These are phyloP conservation scores for Drosophila subobscura DNA, from an alignment of 1,140 invertebrate genomes.

Conservation along the genomic window DNA sequence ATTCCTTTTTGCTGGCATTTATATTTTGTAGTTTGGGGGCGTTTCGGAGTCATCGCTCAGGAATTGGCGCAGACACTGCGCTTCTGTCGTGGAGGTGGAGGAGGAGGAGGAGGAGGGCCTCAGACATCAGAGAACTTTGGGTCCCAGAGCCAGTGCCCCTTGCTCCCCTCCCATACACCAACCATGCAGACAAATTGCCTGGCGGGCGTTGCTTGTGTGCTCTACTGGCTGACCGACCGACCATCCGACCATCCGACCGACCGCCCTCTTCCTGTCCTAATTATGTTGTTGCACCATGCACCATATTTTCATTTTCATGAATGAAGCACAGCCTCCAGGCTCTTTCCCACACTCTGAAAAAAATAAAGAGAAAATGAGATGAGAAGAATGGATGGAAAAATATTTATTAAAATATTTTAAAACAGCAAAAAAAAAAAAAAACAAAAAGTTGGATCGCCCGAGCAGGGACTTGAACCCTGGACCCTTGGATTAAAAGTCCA, in stretches of 20 bases:
- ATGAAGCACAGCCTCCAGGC: conserved; percentile 59
- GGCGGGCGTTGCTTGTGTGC: conserved; percentile 54
- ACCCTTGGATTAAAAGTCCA: conserved; percentile 91
- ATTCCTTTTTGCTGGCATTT: conserved; percentile 5
- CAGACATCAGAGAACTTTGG: conserved; percentile 14
- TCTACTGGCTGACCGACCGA: conserved; percentile 61
- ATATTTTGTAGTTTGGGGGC: conserved; percentile 43
- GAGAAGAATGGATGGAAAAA: conserved; percentile 5
- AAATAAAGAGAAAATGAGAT: conserved; percentile 10
- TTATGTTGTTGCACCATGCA: conserved; percentile 63
- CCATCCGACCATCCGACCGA: conserved; percentile 18
- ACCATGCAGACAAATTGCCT: conserved; percentile 53
- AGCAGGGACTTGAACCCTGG: conserved; percentile 92
- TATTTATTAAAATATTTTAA: conserved; percentile 33
- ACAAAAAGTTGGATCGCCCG: conserved; percentile 85
- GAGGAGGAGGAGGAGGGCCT: conserved; percentile 6
- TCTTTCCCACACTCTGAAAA: conserved; percentile 54
- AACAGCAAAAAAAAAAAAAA: conserved; percentile 8
- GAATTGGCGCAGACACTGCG: conserved; percentile 61
- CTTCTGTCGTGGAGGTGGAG: conserved; percentile 41
- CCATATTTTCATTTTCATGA: conserved; percentile 53
- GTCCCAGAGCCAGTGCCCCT: no score
- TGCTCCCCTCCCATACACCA: no score
- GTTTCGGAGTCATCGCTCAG: conserved; percentile 72
- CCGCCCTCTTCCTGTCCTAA: conserved; percentile 72